phyloP scores from a whole-genome alignment of 2,797 vertebrate genomes.

The Bradypodion pumilum region DNA sequence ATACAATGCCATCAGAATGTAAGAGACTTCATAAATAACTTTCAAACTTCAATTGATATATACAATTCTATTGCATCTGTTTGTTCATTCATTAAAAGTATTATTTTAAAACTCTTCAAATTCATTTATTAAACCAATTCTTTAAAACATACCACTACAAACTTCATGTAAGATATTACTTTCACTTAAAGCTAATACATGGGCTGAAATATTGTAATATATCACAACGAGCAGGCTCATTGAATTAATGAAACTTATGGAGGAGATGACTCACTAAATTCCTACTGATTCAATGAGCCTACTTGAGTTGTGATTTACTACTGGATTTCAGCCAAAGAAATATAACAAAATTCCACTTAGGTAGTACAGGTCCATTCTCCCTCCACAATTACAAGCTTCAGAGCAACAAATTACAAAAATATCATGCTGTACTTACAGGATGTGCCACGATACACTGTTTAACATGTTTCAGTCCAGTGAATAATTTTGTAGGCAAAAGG shows the following conservation, averaged over 20 bases:
- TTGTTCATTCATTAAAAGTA: not conserved
- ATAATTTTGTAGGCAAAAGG: constrained; percentile 89
- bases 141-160: not conserved
- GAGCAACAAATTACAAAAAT: not conserved
- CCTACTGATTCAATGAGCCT: no score
- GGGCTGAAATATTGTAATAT: no score
- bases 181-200: not conserved
- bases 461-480: constrained; percentile 81
- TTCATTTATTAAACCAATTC: not conserved
- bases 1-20: no score
- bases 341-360: not conserved
- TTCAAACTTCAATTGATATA: not conserved
- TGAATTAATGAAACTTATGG: no score
- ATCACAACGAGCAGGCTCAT: no score
- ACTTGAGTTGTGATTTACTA: no score
- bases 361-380: not conserved
- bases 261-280: no score
- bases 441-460: constrained; percentile 93
- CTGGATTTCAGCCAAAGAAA: no score
- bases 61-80: not conserved
- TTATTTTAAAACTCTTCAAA: not conserved
- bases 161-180: not conserved
- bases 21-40: not conserved
- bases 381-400: not conserved
- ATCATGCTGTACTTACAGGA: constrained; percentile 82